Base-by-base conservation (phyloP, 2,888 invertebrate species). In the Synanthedon formicaeformis region DNA sequence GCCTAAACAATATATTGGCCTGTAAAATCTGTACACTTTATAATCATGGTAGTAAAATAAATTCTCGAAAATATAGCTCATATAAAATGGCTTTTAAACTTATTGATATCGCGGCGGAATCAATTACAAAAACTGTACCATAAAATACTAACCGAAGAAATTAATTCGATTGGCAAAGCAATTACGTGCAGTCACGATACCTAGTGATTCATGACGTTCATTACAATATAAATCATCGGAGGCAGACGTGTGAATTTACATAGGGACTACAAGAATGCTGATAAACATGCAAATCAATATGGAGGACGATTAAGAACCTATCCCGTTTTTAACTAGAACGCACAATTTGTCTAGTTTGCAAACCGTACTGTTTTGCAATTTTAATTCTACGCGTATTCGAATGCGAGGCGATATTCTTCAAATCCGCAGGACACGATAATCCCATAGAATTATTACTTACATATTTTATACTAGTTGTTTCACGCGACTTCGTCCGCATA, bases 141-240 rank as follows among this genome's bases (percentile, higher is more conserved):
- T 86, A 85, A 85, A 83, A 75, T 72, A 83, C 72, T 69, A 67
- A 70, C 66, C 68, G 71, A 72, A 78, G 75, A 74, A 76, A 83
- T 84, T 84, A 84, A 86, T 84, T 84, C 85, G 77, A 83, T 79
- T 78, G 82, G 76, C 76, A 69, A 78, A 76, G 80, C 87, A 86
- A 87, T 87, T 86, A 86, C 82, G 67, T 63, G 64, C 68, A 72
- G 83, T 86, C 86, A 87, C 86, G 86, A 84, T 69, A 77, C 69
- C 66, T 60, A 64, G 67, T 81, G 82, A 83, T 83, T 82, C 81
- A 82, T 73, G 75, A 63, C 63, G 65, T 73, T 77, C 78, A 77
- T 79, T 76, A 71, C 69, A 57, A 63, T 63, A 73, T 82, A 79
- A 80, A 81, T 84, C 78, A 79, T 75, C 60, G 58, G 55, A 61